These are phyloP conservation scores for Syngnathus scovelli DNA, from an alignment of 2,113 vertebrate genomes.

Conservation along the genomic window DNA sequence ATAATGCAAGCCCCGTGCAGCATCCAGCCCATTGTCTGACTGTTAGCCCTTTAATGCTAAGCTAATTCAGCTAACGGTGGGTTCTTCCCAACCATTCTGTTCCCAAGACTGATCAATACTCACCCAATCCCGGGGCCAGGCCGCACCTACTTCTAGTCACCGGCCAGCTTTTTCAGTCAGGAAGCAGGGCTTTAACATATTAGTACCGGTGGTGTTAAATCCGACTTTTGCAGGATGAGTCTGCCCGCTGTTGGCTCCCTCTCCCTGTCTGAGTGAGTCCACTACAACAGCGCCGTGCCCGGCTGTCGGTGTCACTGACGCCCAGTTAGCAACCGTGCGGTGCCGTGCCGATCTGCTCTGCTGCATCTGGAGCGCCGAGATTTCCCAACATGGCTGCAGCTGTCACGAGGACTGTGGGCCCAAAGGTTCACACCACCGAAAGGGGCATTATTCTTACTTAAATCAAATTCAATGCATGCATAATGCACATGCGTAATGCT, in stretches of 20 bases:
- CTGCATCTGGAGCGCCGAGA: constrained; percentile 24
- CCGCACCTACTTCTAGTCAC: constrained; percentile 39
- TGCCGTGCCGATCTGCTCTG: constrained; percentile 1
- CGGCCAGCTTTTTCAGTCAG: constrained; percentile 15
- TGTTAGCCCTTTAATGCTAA: constrained; percentile 61
- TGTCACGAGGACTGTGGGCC: constrained; percentile 6
- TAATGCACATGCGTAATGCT: background rate
- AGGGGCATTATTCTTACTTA: background rate
- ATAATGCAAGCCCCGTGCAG: constrained; percentile 20
- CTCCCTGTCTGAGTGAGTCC: constrained; percentile 51
- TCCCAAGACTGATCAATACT: constrained; percentile 50
- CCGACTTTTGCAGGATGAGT: constrained; percentile 34
- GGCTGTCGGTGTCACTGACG: constrained; percentile 60
- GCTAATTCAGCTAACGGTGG: constrained; percentile 59
- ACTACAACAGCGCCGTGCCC: constrained; percentile 64
- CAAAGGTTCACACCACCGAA: background rate
- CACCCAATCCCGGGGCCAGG: constrained; percentile 43
- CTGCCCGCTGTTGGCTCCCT: constrained; percentile 26
- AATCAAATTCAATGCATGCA: background rate
- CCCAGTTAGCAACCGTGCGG: constrained; percentile 25
- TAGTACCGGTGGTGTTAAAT: constrained; percentile 6
- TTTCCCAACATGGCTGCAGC: constrained; percentile 65
- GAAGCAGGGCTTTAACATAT: background rate
- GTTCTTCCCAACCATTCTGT: constrained; percentile 53
- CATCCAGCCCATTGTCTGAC: constrained; percentile 58